Percentiles rank a stretch among this genome's conserved stretches.
Conservation (phyloP, 1,140 invertebrate genomes). For the Orchesella cincta region DNA sequence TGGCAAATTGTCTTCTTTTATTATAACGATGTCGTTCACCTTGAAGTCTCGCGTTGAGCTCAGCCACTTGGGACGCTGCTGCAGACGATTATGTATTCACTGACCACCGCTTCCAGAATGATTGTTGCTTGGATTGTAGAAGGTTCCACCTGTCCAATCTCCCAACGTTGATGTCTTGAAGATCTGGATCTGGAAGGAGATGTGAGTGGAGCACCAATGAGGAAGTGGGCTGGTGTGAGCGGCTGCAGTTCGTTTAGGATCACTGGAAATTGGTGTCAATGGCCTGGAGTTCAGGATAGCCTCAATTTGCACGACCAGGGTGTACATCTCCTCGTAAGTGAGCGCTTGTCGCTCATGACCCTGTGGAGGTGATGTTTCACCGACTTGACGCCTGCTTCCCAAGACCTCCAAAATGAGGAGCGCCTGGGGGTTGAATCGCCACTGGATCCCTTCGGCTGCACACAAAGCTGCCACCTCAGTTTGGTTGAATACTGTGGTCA, state of each 20-base stretch:
- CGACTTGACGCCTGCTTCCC: slow-evolving; percentile 48
- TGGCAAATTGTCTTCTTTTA: background rate
- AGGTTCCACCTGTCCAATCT: background rate
- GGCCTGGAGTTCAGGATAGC: background rate
- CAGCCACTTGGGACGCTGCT: background rate
- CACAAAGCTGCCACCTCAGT: background rate
- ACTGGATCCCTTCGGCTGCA: slow-evolving; percentile 41
- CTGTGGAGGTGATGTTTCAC: background rate
- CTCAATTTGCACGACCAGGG: background rate
- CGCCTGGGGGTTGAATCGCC: slow-evolving; percentile 51
- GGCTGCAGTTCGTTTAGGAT: background rate
- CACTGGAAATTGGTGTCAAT: background rate
- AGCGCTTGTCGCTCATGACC: background rate
- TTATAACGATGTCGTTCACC: background rate
- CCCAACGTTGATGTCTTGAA: background rate
- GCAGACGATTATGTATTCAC: background rate
- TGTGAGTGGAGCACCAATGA: background rate
- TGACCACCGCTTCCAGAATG: background rate
- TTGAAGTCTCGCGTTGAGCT: background rate
- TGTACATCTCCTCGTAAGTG: background rate
- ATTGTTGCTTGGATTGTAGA: background rate
- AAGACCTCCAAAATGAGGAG: slow-evolving; percentile 51
- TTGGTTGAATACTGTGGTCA: background rate
- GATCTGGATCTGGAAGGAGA: background rate
- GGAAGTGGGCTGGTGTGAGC: background rate